These are phyloP conservation scores for Mechanitis messenoides DNA, from an alignment of 2,888 invertebrate species.

Conservation along the genomic window DNA sequence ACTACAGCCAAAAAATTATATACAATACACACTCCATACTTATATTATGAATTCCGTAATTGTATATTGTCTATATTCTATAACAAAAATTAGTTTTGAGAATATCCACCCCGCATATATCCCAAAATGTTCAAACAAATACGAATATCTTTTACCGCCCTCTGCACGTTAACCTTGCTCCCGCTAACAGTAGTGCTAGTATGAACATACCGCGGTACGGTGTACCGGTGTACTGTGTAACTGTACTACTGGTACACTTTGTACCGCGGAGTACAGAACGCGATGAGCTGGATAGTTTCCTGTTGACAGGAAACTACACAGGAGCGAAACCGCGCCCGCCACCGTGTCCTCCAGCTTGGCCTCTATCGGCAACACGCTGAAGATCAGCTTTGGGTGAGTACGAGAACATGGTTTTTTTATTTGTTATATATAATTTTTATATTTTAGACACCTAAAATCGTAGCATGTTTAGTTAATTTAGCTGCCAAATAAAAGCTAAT, in stretches of 20 bases:
- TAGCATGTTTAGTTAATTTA: slow-evolving; percentile 4
- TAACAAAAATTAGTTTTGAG: no score
- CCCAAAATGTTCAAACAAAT: background rate
- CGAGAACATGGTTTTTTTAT: no score
- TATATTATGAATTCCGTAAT: no score
- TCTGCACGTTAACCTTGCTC: slow-evolving; percentile 18
- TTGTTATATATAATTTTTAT: no score
- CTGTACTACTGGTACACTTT: slow-evolving; percentile 45
- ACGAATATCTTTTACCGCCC: background rate
- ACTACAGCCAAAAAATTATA: no score
- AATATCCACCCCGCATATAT: no score
- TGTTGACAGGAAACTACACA: slow-evolving; percentile 77
- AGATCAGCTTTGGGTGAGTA: slow-evolving; percentile 88
- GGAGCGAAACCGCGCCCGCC: slow-evolving; percentile 85
- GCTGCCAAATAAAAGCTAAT: no score
- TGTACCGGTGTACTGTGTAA: slow-evolving; percentile 14
- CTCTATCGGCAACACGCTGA: slow-evolving; percentile 87
- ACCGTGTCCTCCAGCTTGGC: slow-evolving; percentile 86
- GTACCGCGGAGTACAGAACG: slow-evolving; percentile 38
- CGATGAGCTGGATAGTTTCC: slow-evolving; percentile 74
- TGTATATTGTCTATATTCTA: no score
- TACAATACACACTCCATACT: no score
- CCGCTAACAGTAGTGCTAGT: slow-evolving; percentile 32
- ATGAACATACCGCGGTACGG: background rate
- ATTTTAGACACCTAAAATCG: no score